Evolutionary conservation across 2,888 invertebrate species (phyloP), one percentile per base, ranked within the genome.

Genomic region (Drosophila robusta): DNA sequence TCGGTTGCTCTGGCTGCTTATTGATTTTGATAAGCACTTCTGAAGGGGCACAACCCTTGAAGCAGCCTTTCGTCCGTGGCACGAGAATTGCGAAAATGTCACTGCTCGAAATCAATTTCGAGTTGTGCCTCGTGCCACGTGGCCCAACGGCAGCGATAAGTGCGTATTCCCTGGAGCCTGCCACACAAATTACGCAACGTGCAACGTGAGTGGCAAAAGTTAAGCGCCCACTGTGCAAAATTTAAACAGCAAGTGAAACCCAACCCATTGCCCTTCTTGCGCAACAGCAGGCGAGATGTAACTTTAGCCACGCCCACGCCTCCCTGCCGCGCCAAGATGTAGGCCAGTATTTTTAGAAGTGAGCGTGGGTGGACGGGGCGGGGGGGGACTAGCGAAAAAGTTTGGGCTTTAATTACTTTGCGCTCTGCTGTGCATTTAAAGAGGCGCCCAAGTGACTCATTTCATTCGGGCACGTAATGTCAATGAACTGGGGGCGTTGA

Each of bases 351-450:
- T 45, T 32, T 11, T 16, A 16, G 29, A 11, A 34, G 34, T 12
- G 34, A 12, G 12, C 0, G 34, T 11, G 12, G 1, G 34, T 6
- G 12, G 24, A 18, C 18, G 47, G 16, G 1, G 34, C 11, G 12
- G 24, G 2, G 1, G 47, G 16, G n/a, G 12, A 14, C 22, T 16
- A 12, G 24, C 22, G 9, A 16, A 24, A 70, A 68, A 61, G 44
- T 70, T 67, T 55, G 26, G 52, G 24, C 80, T 84, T 80, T 82
- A 82, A 82, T 82, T 82, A 75, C 87, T 72, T 80, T 80, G 70
- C 69, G 66, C 56, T 70, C 50, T 46, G 49, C 50, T 80, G 55
- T 41, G 41, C 70, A 32, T 63, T 72, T 64, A 64, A 64, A 71
- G 56, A 51, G 55, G 42, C 45, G 39, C 50, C 55, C 61, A 58